These are phyloP conservation scores for Potamilus streckersoni DNA, from an alignment of 1,140 invertebrate genomes.

Conservation along the genomic window DNA sequence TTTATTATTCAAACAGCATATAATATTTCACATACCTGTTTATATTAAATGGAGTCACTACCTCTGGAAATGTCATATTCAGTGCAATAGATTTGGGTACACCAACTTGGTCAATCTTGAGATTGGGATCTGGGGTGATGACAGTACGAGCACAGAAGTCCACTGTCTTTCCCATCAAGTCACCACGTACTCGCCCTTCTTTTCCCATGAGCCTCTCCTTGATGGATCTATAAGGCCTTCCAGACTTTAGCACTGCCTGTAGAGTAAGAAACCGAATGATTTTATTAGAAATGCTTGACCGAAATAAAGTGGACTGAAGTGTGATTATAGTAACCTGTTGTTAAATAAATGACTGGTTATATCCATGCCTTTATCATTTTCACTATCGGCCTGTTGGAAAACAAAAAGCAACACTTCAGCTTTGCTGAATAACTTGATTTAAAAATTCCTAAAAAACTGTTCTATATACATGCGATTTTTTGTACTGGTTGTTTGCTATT, in stretches of 20 bases:
- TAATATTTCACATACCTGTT: slow-evolving; percentile 75
- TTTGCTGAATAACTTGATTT: too few relatives aligned
- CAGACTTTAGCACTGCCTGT: slow-evolving; percentile 97
- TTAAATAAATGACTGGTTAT: too few relatives aligned
- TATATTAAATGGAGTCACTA: slow-evolving; percentile 99
- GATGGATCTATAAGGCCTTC: slow-evolving; percentile 96
- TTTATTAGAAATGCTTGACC: too few relatives aligned
- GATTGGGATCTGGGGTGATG: slow-evolving; percentile 99
- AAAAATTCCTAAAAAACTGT: too few relatives aligned
- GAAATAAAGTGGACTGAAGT: too few relatives aligned
- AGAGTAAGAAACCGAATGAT: slow-evolving; percentile 8
- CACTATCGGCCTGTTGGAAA: too few relatives aligned
- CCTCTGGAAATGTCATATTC: slow-evolving; percentile 99
- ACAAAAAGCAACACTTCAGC: too few relatives aligned
- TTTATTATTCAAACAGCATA: too few relatives aligned
- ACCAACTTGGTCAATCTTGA: slow-evolving; percentile 96
- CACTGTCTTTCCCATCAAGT: slow-evolving; percentile 99
- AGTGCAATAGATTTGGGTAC: slow-evolving; percentile 98
- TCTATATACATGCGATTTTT: too few relatives aligned
- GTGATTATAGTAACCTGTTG: too few relatives aligned
- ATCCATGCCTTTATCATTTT: too few relatives aligned
- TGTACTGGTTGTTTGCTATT: too few relatives aligned
- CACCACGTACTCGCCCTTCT: slow-evolving; percentile 98
- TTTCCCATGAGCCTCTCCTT: slow-evolving; percentile 86
- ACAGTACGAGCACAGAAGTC: slow-evolving; percentile 99